Percentiles rank a stretch among this genome's conserved stretches.
Conservation (phyloP, 1,140 invertebrate genomes). For the Ericerus pela region DNA sequence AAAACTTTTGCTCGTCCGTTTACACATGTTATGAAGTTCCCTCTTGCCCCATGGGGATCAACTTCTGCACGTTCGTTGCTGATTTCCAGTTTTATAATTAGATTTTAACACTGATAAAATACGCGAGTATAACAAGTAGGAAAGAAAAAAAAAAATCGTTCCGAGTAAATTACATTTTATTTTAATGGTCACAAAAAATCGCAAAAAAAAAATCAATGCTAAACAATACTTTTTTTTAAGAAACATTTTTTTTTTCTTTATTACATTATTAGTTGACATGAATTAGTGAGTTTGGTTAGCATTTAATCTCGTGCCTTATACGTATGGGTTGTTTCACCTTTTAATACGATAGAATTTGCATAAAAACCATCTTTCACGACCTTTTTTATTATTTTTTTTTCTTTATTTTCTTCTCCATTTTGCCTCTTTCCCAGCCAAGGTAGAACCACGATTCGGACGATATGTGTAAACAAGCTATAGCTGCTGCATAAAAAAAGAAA, state of each 20-base stretch:
- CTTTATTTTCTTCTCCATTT: neutral
- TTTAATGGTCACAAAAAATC: neutral
- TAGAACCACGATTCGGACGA: conserved; percentile 2
- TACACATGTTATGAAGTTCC: too few species aligned
- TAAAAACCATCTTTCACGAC: neutral
- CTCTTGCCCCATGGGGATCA: too few species aligned
- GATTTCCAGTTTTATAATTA: too few species aligned
- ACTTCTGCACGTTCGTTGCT: too few species aligned
- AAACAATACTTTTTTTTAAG: too few species aligned
- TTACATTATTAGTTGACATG: neutral
- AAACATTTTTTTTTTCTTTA: too few species aligned
- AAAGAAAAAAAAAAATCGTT: too few species aligned
- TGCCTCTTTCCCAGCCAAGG: neutral
- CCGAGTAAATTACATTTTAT: neutral
- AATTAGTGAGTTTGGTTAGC: neutral
- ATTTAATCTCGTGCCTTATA: neutral
- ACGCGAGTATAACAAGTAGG: too few species aligned
- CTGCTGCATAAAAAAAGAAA: neutral
- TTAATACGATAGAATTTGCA: neutral
- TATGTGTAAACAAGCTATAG: conserved; percentile 4
- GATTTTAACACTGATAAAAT: too few species aligned
- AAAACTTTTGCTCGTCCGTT: too few species aligned
- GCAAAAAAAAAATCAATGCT: too few species aligned
- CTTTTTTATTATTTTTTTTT: too few species aligned
- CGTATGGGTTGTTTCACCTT: neutral